These are phyloP conservation scores for Australoheros scitulus DNA, from an alignment of 2,113 vertebrate genomes.

Conservation along the genomic window DNA sequence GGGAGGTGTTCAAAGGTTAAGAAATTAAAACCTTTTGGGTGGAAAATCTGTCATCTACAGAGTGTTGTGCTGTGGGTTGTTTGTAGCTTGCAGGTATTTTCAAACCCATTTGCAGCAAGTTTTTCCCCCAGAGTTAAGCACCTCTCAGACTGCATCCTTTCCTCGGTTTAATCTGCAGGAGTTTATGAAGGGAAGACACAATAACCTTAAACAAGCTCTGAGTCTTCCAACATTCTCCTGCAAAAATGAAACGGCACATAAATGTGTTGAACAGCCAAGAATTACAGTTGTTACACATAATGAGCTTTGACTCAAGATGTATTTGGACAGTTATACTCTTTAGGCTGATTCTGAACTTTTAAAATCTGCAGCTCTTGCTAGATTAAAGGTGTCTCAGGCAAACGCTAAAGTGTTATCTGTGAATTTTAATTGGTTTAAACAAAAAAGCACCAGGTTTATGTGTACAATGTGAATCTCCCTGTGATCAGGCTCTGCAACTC, in stretches of 20 bases:
- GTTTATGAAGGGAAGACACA: neutral
- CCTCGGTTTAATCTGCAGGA: neutral
- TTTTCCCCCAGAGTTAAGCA: neutral
- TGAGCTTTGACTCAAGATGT: neutral
- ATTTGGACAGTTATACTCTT: no score
- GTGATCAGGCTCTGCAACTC: neutral
- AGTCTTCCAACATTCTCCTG: neutral
- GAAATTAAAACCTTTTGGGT: neutral
- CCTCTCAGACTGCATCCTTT: neutral
- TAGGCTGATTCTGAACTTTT: no score
- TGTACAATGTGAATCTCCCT: neutral
- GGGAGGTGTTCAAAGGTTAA: neutral
- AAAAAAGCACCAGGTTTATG: neutral
- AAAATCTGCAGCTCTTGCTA: no score
- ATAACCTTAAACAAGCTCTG: neutral
- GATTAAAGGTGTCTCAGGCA: no score
- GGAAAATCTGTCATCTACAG: neutral
- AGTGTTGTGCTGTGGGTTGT: neutral
- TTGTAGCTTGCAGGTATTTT: neutral
- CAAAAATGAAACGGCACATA: neutral
- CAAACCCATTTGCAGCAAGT: neutral
- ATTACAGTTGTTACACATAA: neutral
- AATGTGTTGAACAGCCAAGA: neutral
- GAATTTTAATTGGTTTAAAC: neutral
- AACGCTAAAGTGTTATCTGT: neutral